Base-by-base conservation (phyloP, 2,797 vertebrate species). In the Aldrovandia affinis region DNA sequence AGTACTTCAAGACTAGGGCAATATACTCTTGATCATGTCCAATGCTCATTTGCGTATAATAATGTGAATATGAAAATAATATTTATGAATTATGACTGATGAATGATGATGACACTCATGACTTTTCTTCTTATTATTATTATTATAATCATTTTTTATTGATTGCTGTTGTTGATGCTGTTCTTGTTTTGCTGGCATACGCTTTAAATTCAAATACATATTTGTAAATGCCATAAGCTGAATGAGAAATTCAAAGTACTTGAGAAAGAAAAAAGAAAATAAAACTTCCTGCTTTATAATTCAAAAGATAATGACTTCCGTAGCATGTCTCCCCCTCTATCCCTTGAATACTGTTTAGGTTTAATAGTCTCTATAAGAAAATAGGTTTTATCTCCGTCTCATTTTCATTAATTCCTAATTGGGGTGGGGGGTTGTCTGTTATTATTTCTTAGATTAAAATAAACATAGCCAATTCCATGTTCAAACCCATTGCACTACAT, bases 401-500 rank as follows among this genome's bases (percentile, higher is more conserved):
- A 94, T 96, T 96, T 96, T 96, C 95, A 96, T 96, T 96, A 95
- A 96, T 96, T 95, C 95, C 95, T 96, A 96, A 96, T 96, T 96
- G 95, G 95, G 95, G 95, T 96, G 94, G 93, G 94, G 94, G 94
- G 95, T 93, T 95, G 95, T 94, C 94, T 95, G 95, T 95, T 96
- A 96, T 96, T 96, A 96, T 96, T 95, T 95, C 96, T 95, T 95
- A 96, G 96, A 96, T 96, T 96, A 96, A 96, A 96, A 96, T 96
- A 96, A 96, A 95, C 95, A 96, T 95, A 94, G 95, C 95, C 94
- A 93, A 93, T 94, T 93, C 94, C 94, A 94, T 96, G 96, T 96
- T 96, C 93, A 95, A 95, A 96, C 94, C 94, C 95, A 95, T 96
- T 95, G 94, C 94, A 94, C 94, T 94, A 96, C 96, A 96, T 90